Evolutionary conservation across 2,888 invertebrate species (phyloP).

Genomic region (Melinaea menophilus): DNA sequence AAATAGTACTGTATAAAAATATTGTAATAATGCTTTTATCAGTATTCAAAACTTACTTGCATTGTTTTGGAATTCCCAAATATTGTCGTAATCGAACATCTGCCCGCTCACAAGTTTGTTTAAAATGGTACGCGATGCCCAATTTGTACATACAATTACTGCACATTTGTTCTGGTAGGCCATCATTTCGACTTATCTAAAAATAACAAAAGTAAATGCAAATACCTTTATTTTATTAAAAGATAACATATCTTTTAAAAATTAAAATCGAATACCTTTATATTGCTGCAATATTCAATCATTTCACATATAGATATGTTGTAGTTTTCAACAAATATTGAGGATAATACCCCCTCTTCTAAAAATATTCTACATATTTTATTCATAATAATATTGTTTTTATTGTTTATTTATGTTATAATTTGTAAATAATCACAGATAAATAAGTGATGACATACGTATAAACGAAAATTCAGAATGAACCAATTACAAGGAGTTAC

Average conservation of each 20-base stretch:
- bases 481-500: no score
- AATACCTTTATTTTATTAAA: background rate
- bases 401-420: no score
- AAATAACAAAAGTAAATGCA: constrained; percentile 38
- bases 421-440: no score
- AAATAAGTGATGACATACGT: no score
- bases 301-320: constrained; percentile 78
- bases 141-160: constrained; percentile 80
- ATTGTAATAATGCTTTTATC: background rate
- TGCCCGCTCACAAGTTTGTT: constrained; percentile 80
- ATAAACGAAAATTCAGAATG: no score
- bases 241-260: constrained; percentile 9
- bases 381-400: constrained; percentile 47
- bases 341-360: constrained; percentile 79
- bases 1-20: background rate
- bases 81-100: constrained; percentile 78
- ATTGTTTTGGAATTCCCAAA: constrained; percentile 64
- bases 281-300: constrained; percentile 79
- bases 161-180: constrained; percentile 79
- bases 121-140: constrained; percentile 80
- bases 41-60: constrained; percentile 47
- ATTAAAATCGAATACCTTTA: constrained; percentile 61
- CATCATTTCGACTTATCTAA: constrained; percentile 74
- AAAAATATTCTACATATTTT: constrained; percentile 80
- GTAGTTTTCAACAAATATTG: constrained; percentile 79